Evolutionary conservation across 2,797 vertebrate species (phyloP).

Genomic region (Parambassis ranga): DNA sequence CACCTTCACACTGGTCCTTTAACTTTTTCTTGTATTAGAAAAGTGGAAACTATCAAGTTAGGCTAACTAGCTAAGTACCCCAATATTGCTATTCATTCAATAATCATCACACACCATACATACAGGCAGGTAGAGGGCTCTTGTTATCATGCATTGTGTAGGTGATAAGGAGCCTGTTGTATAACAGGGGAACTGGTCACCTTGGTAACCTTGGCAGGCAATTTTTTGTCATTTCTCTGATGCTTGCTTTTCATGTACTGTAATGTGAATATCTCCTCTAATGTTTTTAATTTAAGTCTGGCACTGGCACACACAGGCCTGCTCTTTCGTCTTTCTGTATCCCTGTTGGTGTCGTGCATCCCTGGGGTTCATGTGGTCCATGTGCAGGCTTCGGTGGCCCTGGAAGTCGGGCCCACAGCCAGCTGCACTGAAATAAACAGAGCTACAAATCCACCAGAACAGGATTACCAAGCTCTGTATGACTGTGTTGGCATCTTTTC

Average conservation of each 20-base stretch:
- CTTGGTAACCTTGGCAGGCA: too few species aligned
- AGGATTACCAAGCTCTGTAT: constrained; percentile 24
- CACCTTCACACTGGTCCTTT: too few species aligned
- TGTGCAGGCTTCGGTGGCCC: constrained; percentile 6
- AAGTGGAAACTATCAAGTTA: background rate
- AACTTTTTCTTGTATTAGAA: too few species aligned
- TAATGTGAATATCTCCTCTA: background rate
- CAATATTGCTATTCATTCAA: too few species aligned
- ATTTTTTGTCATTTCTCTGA: background rate
- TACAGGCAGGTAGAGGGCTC: too few species aligned
- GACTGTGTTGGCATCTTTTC: background rate
- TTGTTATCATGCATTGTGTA: too few species aligned
- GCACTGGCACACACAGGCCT: background rate
- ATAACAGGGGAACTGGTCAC: too few species aligned
- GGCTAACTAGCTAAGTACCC: too few species aligned
- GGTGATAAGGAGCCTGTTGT: too few species aligned
- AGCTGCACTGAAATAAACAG: constrained; percentile 45
- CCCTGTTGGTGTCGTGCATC: constrained; percentile 17
- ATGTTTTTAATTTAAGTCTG: constrained; percentile 26
- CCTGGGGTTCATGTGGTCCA: background rate
- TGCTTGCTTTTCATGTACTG: background rate
- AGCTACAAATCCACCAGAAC: constrained; percentile 49
- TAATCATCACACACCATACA: too few species aligned
- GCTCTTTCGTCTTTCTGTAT: constrained; percentile 13
- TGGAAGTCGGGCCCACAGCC: constrained; percentile 33